phyloP scores from a whole-genome alignment of 2,113 vertebrate species.

The Engystomops pustulosus region DNA sequence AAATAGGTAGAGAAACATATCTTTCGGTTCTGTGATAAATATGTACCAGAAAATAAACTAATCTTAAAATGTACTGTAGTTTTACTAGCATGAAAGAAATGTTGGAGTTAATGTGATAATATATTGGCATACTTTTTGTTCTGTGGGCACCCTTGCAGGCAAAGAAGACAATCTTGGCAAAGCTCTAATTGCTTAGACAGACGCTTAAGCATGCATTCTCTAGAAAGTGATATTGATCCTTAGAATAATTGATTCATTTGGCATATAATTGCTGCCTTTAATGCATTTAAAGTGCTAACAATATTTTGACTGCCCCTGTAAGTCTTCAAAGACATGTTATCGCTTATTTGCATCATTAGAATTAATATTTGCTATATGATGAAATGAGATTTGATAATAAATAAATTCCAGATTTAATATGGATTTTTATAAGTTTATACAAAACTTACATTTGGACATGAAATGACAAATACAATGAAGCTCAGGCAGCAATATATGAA shows the following conservation, averaged over 20 bases:
- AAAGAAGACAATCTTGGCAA: neutral
- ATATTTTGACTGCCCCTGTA: slow-evolving; percentile 22
- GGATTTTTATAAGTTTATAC: neutral
- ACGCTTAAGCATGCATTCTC: slow-evolving; percentile 11
- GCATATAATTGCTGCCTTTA: slow-evolving; percentile 22
- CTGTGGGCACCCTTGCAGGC: slow-evolving; percentile 25
- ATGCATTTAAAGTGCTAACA: slow-evolving; percentile 29
- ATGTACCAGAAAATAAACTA: no score
- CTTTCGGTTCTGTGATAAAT: no score
- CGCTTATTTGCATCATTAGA: neutral
- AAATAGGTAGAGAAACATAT: neutral
- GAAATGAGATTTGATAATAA: neutral
- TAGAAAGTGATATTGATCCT: slow-evolving; percentile 46
- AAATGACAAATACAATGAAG: no score
- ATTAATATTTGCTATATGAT: neutral
- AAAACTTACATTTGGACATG: no score
- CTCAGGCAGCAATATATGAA: neutral
- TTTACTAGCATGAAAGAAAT: neutral
- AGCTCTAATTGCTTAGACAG: slow-evolving; percentile 5
- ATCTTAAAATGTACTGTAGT: neutral
- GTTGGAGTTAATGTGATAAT: neutral
- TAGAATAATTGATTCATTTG: slow-evolving; percentile 43
- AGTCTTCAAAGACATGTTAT: neutral
- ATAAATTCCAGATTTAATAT: neutral
- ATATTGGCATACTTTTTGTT: neutral